Conservation (phyloP, 2,888 invertebrate genomes). For the Stenodema calcarata region DNA sequence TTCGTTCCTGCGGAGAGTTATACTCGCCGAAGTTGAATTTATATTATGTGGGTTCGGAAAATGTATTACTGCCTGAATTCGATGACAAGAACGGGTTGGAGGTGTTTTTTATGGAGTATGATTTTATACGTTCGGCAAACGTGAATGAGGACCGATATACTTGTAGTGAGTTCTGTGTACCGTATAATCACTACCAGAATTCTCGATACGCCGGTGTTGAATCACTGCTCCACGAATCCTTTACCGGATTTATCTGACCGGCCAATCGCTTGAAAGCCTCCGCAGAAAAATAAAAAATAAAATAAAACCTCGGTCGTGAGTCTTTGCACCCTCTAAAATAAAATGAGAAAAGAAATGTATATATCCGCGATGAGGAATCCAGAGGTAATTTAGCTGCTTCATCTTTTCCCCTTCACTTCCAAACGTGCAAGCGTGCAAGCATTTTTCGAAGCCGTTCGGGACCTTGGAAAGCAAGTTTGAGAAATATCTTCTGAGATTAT, state of each 20-base stretch:
- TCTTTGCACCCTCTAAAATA: not conserved
- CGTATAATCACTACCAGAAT: too few relatives aligned
- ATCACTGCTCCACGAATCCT: not conserved
- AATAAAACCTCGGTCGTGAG: not conserved
- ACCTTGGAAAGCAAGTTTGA: not conserved
- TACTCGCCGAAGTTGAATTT: too few relatives aligned
- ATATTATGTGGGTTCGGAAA: too few relatives aligned
- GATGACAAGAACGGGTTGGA: too few relatives aligned
- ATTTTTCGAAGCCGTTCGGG: not conserved
- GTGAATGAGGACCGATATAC: too few relatives aligned
- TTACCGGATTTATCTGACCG: not conserved
- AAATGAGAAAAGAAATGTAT: not conserved
- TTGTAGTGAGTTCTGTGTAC: too few relatives aligned
- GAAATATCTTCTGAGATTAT: slow-evolving; percentile 12
- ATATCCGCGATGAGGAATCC: not conserved
- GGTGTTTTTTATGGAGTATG: too few relatives aligned
- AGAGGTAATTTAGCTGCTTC: not conserved
- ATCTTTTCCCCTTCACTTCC: not conserved
- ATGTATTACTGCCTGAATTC: too few relatives aligned
- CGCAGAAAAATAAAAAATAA: too few relatives aligned
- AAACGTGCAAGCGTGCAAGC: not conserved
- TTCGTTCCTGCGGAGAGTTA: not conserved
- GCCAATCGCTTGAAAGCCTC: not conserved
- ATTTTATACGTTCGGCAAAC: too few relatives aligned
- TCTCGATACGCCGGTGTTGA: not conserved